phyloP scores from a whole-genome alignment of 2,888 invertebrate genomes.

The Clitarchus hookeri region DNA sequence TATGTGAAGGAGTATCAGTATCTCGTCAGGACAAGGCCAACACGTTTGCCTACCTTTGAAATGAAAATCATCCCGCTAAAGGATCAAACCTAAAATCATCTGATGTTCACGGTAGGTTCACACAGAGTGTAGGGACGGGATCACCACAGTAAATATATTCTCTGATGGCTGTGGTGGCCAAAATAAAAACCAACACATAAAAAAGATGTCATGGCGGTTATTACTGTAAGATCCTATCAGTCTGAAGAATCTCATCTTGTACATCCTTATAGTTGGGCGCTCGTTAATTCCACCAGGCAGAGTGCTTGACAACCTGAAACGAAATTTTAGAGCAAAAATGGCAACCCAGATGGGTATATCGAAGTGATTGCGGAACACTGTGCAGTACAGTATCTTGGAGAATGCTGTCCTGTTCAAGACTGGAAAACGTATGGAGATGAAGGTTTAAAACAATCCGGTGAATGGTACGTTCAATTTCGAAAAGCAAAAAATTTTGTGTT shows the following conservation, averaged over 20 bases:
- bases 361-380: constrained; percentile 17
- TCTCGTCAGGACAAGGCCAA: constrained; percentile 2
- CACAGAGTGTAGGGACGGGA: background rate
- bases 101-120: background rate
- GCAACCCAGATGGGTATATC: constrained; percentile 20
- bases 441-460: background rate
- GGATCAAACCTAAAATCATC: background rate
- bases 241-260: constrained; percentile 3
- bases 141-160: background rate
- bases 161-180: background rate
- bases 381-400: background rate
- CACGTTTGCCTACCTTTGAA: constrained; percentile 39
- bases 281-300: background rate
- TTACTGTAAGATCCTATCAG: constrained; percentile 4
- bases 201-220: background rate
- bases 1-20: constrained; percentile 49
- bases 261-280: constrained; percentile 17
- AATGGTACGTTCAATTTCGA: background rate
- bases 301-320: constrained; percentile 11
- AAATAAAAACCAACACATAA: background rate
- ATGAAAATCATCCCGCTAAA: background rate
- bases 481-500: background rate
- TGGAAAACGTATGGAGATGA: constrained; percentile 20
- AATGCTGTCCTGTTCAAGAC: background rate
- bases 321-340: constrained; percentile 16